phyloP scores from a whole-genome alignment of 2,113 vertebrate species.

The Myiozetetes cayanensis region DNA sequence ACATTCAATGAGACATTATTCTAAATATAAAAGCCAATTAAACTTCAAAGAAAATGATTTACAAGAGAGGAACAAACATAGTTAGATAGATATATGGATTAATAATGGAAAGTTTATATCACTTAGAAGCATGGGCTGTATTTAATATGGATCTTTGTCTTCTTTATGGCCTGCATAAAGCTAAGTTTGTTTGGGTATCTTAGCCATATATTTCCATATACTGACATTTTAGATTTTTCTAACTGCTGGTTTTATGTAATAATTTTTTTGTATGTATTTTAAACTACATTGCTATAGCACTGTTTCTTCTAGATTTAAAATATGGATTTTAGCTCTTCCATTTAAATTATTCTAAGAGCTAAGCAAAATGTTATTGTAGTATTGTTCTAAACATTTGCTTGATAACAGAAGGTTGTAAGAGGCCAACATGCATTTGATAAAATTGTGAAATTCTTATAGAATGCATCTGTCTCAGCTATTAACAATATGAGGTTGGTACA shows the following conservation, averaged over 20 bases:
- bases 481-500: background rate
- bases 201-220: background rate
- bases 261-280: background rate
- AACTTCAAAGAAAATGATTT: background rate
- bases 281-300: background rate
- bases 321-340: background rate
- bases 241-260: background rate
- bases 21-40: background rate
- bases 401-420: constrained; percentile 1
- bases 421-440: background rate
- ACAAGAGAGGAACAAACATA: background rate
- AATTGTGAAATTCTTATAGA: background rate
- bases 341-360: constrained; percentile 3
- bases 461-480: background rate
- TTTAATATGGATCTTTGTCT: background rate
- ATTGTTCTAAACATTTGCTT: background rate
- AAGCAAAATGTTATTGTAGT: background rate
- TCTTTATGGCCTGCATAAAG: background rate
- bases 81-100: background rate
- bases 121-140: background rate
- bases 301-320: background rate
- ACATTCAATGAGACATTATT: background rate
- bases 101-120: background rate
- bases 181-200: background rate
- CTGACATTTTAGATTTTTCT: background rate